Evolutionary conservation across 2,113 vertebrate genomes (phyloP).

Genomic region (Cephalopterus ornatus): DNA sequence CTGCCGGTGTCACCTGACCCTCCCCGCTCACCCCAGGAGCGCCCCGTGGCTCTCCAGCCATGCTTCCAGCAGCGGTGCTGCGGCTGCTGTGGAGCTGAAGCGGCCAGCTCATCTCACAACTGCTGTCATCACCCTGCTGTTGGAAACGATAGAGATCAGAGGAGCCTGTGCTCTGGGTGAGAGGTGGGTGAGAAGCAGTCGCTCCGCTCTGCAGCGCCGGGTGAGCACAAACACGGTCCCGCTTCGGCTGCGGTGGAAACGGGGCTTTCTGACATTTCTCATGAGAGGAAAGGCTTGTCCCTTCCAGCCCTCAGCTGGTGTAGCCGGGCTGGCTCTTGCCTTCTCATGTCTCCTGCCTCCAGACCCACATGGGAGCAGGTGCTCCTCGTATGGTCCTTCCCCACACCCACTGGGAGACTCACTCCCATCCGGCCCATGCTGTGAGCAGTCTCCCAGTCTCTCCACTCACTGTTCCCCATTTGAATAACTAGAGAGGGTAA

Average conservation of each 20-base stretch:
- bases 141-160: background rate
- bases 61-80: background rate
- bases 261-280: background rate
- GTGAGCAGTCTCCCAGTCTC: background rate
- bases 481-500: background rate
- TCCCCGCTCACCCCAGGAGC: fast-evolving
- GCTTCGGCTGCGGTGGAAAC: fast-evolving
- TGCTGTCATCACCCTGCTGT: background rate
- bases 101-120: constrained; percentile 39
- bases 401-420: background rate
- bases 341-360: background rate
- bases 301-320: background rate
- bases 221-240: background rate
- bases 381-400: background rate
- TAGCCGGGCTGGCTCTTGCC: background rate
- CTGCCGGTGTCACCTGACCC: background rate
- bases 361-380: background rate
- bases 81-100: background rate
- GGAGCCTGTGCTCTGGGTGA: background rate
- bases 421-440: fast-evolving
- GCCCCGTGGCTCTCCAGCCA: fast-evolving
- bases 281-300: background rate
- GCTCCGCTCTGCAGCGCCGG: fast-evolving
- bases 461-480: background rate
- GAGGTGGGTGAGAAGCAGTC: background rate